These are phyloP conservation scores for Ophion costatus DNA, from an alignment of 2,888 invertebrate species.

Conservation along the genomic window DNA sequence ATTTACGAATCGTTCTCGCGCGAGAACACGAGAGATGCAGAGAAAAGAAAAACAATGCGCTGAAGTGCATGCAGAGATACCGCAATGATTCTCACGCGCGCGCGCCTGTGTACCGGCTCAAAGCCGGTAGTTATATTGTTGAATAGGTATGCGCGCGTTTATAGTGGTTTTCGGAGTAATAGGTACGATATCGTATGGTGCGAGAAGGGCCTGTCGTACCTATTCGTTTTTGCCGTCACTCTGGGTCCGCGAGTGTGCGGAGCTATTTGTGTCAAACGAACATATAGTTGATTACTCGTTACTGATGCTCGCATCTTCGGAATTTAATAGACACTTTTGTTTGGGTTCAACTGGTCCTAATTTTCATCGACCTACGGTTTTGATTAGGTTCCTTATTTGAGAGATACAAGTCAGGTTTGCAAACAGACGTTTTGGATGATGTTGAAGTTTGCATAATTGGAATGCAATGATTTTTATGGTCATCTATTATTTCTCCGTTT, in stretches of 20 bases:
- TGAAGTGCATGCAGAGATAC: conserved; percentile 28
- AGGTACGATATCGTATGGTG: not conserved
- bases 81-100: conserved; percentile 56
- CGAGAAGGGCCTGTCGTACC: not conserved
- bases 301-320: not conserved
- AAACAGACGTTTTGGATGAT: too few relatives aligned
- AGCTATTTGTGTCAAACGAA: too few relatives aligned
- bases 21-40: conserved; percentile 2
- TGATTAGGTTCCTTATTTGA: too few relatives aligned
- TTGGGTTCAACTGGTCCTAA: too few relatives aligned
- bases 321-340: too few relatives aligned
- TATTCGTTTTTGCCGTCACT: not conserved
- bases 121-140: conserved; percentile 4
- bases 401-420: too few relatives aligned
- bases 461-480: too few relatives aligned
- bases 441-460: too few relatives aligned
- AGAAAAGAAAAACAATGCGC: conserved; percentile 2
- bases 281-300: not conserved
- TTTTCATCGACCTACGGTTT: too few relatives aligned
- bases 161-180: not conserved
- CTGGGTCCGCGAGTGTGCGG: too few relatives aligned
- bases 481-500: too few relatives aligned
- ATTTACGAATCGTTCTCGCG: conserved; percentile 64
- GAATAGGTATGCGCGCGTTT: not conserved
- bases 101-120: conserved; percentile 4